These are phyloP conservation scores for Geophilus truncorum DNA, from an alignment of 2,888 invertebrate species.

Conservation along the genomic window DNA sequence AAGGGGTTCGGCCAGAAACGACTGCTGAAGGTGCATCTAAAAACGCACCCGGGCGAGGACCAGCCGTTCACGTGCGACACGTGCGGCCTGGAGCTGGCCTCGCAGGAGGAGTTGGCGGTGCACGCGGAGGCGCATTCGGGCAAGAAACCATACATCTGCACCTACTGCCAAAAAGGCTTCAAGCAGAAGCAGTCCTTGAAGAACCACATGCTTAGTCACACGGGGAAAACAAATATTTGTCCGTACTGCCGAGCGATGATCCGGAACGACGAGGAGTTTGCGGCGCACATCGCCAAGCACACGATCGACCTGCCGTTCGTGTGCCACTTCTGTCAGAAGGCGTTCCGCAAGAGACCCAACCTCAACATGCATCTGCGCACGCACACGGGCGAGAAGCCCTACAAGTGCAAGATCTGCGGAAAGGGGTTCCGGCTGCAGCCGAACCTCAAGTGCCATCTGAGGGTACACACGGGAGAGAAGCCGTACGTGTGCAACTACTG, in stretches of 20 bases:
- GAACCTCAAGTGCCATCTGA: slow-evolving; percentile 32
- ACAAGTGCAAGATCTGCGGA: slow-evolving; percentile 28
- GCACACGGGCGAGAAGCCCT: slow-evolving; percentile 33
- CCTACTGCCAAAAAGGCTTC: slow-evolving; percentile 31
- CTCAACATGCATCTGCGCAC: slow-evolving; percentile 32
- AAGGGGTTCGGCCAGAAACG: slow-evolving; percentile 4
- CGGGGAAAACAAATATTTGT: slow-evolving; percentile 31
- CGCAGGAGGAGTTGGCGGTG: neutral
- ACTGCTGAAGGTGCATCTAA: neutral
- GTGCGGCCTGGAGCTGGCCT: neutral
- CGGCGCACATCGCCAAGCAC: slow-evolving; percentile 14
- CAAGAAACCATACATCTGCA: slow-evolving; percentile 24
- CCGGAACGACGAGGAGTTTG: slow-evolving; percentile 28
- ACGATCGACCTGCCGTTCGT: slow-evolving; percentile 30
- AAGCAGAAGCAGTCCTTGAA: slow-evolving; percentile 33
- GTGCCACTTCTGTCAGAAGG: slow-evolving; percentile 32
- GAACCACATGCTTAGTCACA: slow-evolving; percentile 31
- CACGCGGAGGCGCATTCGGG: slow-evolving; percentile 25
- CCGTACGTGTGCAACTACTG: slow-evolving; percentile 33
- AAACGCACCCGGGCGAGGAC: slow-evolving; percentile 29
- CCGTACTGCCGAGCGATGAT: slow-evolving; percentile 34
- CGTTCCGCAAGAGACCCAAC: slow-evolving; percentile 29
- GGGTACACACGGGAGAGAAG: slow-evolving; percentile 32
- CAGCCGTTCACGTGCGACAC: neutral
- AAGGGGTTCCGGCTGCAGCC: slow-evolving; percentile 33